These are phyloP conservation scores for Drosophila merina DNA, from an alignment of 2,888 invertebrate species.

Conservation along the genomic window DNA sequence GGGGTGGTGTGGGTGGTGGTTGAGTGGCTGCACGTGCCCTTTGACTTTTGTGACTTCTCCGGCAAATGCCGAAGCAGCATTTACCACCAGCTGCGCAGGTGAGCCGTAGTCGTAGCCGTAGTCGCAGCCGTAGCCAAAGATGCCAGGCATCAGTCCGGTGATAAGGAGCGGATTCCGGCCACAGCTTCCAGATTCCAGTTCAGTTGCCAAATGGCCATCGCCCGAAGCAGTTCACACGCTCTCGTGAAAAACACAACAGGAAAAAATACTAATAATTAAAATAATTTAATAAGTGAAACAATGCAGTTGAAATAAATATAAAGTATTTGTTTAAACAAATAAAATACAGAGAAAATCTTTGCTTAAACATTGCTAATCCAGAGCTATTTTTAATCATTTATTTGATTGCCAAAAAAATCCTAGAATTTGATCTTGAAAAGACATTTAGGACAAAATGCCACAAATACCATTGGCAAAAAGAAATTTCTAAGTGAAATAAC, in stretches of 20 bases:
- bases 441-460: not conserved
- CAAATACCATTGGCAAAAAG: not conserved
- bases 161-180: constrained; percentile 24
- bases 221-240: constrained; percentile 52
- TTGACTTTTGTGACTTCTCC: constrained; percentile 51
- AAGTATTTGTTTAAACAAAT: not conserved
- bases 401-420: too few relatives aligned
- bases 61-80: constrained; percentile 37
- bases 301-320: not conserved
- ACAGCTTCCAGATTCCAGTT: constrained; percentile 30
- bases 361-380: not conserved
- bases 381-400: not conserved
- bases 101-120: constrained; percentile 40
- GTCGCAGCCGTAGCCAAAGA: constrained; percentile 2
- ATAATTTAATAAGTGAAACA: not conserved
- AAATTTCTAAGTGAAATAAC: not conserved
- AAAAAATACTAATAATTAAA: not conserved
- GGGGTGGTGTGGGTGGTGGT: constrained; percentile 24
- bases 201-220: constrained; percentile 64
- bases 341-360: not conserved
- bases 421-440: too few relatives aligned
- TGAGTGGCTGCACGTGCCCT: constrained; percentile 77
- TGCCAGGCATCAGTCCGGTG: constrained; percentile 14
- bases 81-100: constrained; percentile 81
- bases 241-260: not conserved